Evolutionary conservation across 2,888 invertebrate genomes (phyloP), one percentile per base, ranked within the genome.

Genomic region (Noctua janthe): DNA sequence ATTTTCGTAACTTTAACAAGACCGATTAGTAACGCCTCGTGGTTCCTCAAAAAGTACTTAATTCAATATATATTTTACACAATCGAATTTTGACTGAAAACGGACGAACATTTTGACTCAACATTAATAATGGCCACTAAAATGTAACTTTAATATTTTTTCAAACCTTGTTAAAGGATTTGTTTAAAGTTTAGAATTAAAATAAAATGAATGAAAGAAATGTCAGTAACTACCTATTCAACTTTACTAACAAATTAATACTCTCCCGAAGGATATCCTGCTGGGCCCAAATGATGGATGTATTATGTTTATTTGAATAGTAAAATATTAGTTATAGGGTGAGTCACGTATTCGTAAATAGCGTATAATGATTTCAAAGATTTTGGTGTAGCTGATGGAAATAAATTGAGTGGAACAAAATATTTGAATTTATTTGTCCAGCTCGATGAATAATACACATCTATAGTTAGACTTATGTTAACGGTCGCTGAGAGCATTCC

Each of bases 251-350:
- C 85, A 87, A 87, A 90, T 89, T 88, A 84, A 76, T 87, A 76
- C 75, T 83, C 79, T 80, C 76, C 76, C 75, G 59, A 20, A 49
- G 35, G 56, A 73, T 77, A 62, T 80, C 89, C 89, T 84, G 90
- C 89, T 90, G 89, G 7, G 89, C 17, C 59, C 59, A 71, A 83
- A 77, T 88, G 84, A 87, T 88, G 82, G 72, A 88, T 88, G 78
- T 20, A 75, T 80, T 88, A 74, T 85, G 76, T 81, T 84, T 83
- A 80, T 82, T 76, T 87, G 74, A 85, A 88, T 85, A n/a, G 90
- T 78, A 79, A 89, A 88, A 82, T 90, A 87, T 88, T 81, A 77
- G 59, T 39, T 51, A 17, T 79, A 71, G 88, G 87, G 87, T 81
- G 72, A 80, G 71, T 82, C 80, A 85, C 84, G 76, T 76, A 84